Conservation (phyloP, 2,888 invertebrate species). For the Acronicta aceris region DNA sequence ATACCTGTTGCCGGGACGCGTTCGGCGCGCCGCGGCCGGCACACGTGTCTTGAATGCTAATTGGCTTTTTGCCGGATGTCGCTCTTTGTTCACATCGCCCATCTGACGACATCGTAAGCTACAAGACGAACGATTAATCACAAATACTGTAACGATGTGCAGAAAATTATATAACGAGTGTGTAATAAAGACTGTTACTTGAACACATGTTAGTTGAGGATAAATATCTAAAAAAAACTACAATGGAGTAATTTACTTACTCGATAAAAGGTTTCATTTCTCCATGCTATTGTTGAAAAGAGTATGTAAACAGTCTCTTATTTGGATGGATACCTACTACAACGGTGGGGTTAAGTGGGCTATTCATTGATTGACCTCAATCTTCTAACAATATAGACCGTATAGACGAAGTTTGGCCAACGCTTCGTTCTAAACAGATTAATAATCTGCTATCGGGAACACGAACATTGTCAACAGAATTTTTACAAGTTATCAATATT, state of each 20-base stretch:
- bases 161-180: slow-evolving; percentile 9
- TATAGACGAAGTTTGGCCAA: slow-evolving; percentile 50
- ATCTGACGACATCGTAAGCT: slow-evolving; percentile 25
- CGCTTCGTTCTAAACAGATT: slow-evolving; percentile 41
- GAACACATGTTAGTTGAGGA: background rate
- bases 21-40: slow-evolving; percentile 25
- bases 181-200: background rate
- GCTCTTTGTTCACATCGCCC: slow-evolving; percentile 51
- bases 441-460: slow-evolving; percentile 23
- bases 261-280: slow-evolving; percentile 8
- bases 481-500: slow-evolving; percentile 6
- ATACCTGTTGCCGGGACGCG: slow-evolving; percentile 70
- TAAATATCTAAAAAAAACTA: slow-evolving; percentile 1
- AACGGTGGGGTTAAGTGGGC: slow-evolving; percentile 58
- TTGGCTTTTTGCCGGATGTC: slow-evolving; percentile 71
- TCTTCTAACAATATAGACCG: slow-evolving; percentile 77
- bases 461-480: slow-evolving; percentile 9
- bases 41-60: slow-evolving; percentile 76
- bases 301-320: slow-evolving; percentile 38
- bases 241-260: slow-evolving; percentile 19
- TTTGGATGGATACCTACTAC: slow-evolving; percentile 39
- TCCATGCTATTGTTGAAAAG: slow-evolving; percentile 20
- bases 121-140: slow-evolving; percentile 28
- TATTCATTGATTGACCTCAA: slow-evolving; percentile 83
- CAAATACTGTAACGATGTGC: slow-evolving; percentile 20